Evolutionary conservation across 2,113 vertebrate species (phyloP), one percentile per base, ranked within the genome.

Genomic region (Cochlearius cochlearius): DNA sequence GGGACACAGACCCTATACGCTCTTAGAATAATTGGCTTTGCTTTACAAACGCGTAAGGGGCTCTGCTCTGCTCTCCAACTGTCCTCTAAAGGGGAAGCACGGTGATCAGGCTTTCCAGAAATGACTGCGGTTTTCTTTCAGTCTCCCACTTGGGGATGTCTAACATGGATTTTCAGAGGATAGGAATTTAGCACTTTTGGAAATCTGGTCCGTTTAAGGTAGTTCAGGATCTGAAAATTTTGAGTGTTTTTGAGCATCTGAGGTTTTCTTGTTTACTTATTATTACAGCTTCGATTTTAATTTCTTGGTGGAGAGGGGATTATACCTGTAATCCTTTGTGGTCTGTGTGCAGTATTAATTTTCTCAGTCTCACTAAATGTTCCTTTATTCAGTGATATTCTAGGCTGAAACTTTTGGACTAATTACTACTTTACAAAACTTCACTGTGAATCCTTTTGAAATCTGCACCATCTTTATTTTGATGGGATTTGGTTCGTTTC

Each of bases 361-460:
- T 91, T 38, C 50, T 91, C 29, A 36, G 53, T 87, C 62, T 85
- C 12, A 5, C 22, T 85, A 84, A 60, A 49, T 76, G 7, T 79
- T 85, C 62, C 41, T 88, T 90, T 90, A 68, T 95, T 82, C 63
- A 6, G 7, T 88, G 1, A 84, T 68, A 50, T 68, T 60, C 39
- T 76, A 74, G 12, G 53, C 73, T 91, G 74, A 82, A 91, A 82
- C 29, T 75, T 87, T 69, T 78, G 34, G 69, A 53, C 84, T 89
- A 94, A 91, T 89, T 91, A 39, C 17, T 62, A 77, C 64, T 73
- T 82, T 49, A 58, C 18, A 85, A 72, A 91, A 74, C 32, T 68
- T 82, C 10, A 36, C 58, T 36, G 11, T 75, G 71, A 94, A 86
- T 64, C 41, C 74, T 73, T 94, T 90, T 79, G 86, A 87, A 96